Evolutionary conservation across 2,113 vertebrate species (phyloP).

Genomic region (Syngnathoides biaculeatus): DNA sequence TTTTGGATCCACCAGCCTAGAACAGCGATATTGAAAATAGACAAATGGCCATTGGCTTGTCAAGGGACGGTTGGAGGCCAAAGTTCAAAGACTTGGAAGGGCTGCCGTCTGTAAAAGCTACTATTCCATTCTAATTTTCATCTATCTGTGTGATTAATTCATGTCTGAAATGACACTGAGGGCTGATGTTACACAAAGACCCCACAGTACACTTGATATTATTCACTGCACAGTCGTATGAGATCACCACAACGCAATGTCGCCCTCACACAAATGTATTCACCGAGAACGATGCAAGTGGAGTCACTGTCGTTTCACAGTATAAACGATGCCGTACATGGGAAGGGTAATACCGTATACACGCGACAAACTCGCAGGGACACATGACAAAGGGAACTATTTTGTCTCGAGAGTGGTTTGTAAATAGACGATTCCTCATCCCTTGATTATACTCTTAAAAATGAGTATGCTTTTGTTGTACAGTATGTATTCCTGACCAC

Average conservation of each 20-base stretch:
- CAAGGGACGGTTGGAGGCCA: slow-evolving; percentile 25
- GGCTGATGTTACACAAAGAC: slow-evolving; percentile 62
- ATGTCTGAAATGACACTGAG: slow-evolving; percentile 46
- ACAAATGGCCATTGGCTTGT: slow-evolving; percentile 13
- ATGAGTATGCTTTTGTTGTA: too few relatives aligned
- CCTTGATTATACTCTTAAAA: too few relatives aligned
- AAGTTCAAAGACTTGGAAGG: slow-evolving; percentile 23
- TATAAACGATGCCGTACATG: slow-evolving; percentile 50
- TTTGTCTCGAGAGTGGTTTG: not conserved
- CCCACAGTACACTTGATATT: slow-evolving; percentile 48
- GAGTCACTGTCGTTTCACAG: slow-evolving; percentile 29
- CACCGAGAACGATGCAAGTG: slow-evolving; percentile 54
- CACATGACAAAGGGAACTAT: not conserved
- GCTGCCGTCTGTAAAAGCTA: slow-evolving; percentile 14
- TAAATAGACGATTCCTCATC: too few relatives aligned
- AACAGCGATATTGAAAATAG: slow-evolving; percentile 1
- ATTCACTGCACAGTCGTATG: slow-evolving; percentile 56
- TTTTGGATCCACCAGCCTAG: not conserved
- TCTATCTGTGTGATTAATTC: slow-evolving; percentile 42
- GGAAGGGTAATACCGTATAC: slow-evolving; percentile 39
- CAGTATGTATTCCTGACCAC: too few relatives aligned
- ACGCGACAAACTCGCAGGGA: slow-evolving; percentile 23
- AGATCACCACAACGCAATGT: slow-evolving; percentile 66
- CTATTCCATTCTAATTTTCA: slow-evolving; percentile 37
- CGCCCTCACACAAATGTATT: slow-evolving; percentile 56